phyloP scores from a whole-genome alignment of 2,888 invertebrate species.

The Lamellibrachia satsuma region DNA sequence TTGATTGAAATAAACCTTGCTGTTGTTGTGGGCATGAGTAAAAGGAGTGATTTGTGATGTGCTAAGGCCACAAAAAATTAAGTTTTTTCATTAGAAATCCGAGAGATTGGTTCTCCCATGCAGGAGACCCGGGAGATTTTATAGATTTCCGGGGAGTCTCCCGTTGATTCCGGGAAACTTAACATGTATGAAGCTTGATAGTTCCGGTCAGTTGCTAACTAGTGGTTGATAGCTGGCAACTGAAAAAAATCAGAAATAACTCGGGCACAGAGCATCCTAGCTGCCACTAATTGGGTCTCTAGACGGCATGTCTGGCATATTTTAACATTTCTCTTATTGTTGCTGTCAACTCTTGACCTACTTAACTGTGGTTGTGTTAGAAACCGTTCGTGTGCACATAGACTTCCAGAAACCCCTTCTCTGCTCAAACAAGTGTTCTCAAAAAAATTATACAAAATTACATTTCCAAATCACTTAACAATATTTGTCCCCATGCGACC shows the following conservation, averaged over 20 bases:
- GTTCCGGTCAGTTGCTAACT: not conserved
- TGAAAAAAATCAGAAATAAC: not conserved
- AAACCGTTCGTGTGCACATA: not conserved
- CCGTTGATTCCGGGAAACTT: too few species aligned
- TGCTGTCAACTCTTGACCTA: not conserved
- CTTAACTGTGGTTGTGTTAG: not conserved
- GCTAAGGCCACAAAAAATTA: too few species aligned
- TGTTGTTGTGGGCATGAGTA: too few species aligned
- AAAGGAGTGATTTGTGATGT: too few species aligned
- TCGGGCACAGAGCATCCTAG: not conserved
- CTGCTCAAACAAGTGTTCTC: not conserved
- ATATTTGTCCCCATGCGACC: too few species aligned
- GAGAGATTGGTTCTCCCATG: too few species aligned
- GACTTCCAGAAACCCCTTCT: not conserved
- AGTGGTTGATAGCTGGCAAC: not conserved
- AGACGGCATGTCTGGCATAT: not conserved
- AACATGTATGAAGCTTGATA: not conserved
- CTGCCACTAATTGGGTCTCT: not conserved
- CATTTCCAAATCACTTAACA: not conserved
- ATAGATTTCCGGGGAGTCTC: too few species aligned
- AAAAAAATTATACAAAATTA: too few species aligned
- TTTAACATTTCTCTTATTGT: too few species aligned
- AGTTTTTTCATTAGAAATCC: too few species aligned
- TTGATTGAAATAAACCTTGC: too few species aligned
- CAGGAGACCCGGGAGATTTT: too few species aligned